Conservation (phyloP, 1,140 invertebrate species). For the Drosophila teissieri region DNA sequence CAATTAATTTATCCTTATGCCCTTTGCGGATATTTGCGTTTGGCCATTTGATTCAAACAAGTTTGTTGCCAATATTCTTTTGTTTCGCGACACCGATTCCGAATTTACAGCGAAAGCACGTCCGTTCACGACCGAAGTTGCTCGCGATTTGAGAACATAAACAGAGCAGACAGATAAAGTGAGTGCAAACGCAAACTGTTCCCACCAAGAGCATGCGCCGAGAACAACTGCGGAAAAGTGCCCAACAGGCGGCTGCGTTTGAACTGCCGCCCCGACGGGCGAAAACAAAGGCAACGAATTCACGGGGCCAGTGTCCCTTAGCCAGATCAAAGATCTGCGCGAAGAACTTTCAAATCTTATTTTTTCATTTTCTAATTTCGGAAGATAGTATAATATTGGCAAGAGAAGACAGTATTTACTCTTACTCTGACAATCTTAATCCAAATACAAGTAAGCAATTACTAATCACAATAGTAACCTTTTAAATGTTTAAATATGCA, state of each 20-base stretch:
- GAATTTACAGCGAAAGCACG: constrained; percentile 36
- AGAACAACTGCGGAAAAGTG: constrained; percentile 31
- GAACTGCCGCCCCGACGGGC: background rate
- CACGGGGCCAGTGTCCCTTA: constrained; percentile 13
- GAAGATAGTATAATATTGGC: too few species aligned
- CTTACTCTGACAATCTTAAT: too few species aligned
- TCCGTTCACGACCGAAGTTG: constrained; percentile 71
- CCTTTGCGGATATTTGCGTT: constrained; percentile 39
- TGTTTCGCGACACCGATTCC: constrained; percentile 37
- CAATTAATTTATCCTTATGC: constrained; percentile 39
- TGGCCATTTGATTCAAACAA: constrained; percentile 53
- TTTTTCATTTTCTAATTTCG: background rate
- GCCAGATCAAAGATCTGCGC: constrained; percentile 13
- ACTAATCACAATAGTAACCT: too few species aligned
- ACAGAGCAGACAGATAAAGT: constrained; percentile 56
- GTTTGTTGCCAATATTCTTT: constrained; percentile 76
- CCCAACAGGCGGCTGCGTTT: constrained; percentile 37
- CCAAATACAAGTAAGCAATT: too few species aligned
- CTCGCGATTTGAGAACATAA: constrained; percentile 78
- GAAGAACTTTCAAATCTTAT: background rate
- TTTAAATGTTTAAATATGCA: too few species aligned
- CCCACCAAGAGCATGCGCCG: constrained; percentile 56
- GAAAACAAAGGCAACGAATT: background rate
- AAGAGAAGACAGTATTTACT: too few species aligned
- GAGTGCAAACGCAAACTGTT: constrained; percentile 13